A percentile compares a stretch with the other conserved stretches of the same genome.
phyloP scores from a whole-genome alignment of 2,888 invertebrate species.

The Artemia sinica region DNA sequence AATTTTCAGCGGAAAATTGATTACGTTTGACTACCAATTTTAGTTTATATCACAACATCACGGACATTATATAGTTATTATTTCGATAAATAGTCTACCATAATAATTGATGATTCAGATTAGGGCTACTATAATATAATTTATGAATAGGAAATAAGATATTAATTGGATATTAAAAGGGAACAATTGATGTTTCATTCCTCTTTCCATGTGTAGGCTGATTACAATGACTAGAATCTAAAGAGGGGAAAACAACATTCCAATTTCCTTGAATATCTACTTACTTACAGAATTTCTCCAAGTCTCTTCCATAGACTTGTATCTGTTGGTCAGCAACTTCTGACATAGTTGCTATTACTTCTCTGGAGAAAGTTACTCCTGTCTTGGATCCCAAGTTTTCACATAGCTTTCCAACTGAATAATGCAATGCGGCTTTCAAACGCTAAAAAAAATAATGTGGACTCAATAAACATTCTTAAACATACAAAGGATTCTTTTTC shows the following conservation, averaged over 20 bases:
- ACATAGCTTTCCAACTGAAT: slow-evolving; percentile 36
- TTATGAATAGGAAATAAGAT: too few species aligned
- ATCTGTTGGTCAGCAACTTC: slow-evolving; percentile 44
- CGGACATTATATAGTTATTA: too few species aligned
- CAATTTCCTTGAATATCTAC: slow-evolving; percentile 23
- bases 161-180: too few species aligned
- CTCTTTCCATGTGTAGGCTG: too few species aligned
- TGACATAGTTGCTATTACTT: slow-evolving; percentile 41
- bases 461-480: neutral
- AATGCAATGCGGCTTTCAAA: slow-evolving; percentile 19
- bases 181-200: too few species aligned
- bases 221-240: too few species aligned
- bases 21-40: too few species aligned
- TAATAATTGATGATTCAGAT: too few species aligned
- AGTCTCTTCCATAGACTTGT: slow-evolving; percentile 39
- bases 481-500: neutral
- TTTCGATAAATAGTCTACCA: too few species aligned
- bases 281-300: slow-evolving; percentile 49
- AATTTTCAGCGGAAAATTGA: too few species aligned
- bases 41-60: too few species aligned
- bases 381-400: slow-evolving; percentile 37
- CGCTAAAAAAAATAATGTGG: slow-evolving; percentile 16
- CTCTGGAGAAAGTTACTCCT: slow-evolving; percentile 37
- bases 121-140: too few species aligned
- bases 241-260: neutral